These are phyloP conservation scores for Zophobas atratus DNA, from an alignment of 1,140 invertebrate genomes.

Conservation along the genomic window DNA sequence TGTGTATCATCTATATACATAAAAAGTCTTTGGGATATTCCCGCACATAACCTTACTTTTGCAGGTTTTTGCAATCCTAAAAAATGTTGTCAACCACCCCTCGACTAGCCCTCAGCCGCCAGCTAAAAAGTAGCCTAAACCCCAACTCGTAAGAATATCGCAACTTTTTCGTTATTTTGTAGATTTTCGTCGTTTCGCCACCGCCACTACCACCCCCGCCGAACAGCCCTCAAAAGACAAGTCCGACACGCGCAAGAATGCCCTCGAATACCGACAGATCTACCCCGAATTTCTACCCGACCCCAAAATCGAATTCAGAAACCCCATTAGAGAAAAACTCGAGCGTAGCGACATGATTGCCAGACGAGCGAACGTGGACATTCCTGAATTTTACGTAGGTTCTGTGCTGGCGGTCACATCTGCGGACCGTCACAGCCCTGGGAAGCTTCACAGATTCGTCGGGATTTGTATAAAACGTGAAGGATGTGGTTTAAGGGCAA, in stretches of 20 bases:
- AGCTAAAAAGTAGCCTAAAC: not conserved
- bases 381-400: conserved; percentile 98
- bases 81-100: conserved; percentile 4
- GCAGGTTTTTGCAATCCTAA: not conserved
- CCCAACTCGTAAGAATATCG: not conserved
- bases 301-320: conserved; percentile 83
- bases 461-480: conserved; percentile 95
- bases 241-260: conserved; percentile 54
- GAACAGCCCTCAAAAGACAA: not conserved
- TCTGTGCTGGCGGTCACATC: conserved; percentile 94
- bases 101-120: not conserved
- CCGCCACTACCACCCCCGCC: not conserved
- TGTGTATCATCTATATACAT: not conserved
- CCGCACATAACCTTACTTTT: conserved; percentile 1
- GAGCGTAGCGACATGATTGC: conserved; percentile 95
- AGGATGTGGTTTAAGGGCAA: conserved; percentile 84
- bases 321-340: conserved; percentile 88
- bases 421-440: conserved; percentile 88
- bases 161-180: not conserved
- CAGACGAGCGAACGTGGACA: conserved; percentile 85
- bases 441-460: conserved; percentile 92
- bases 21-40: not conserved
- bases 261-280: conserved; percentile 77
- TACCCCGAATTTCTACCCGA: conserved; percentile 97
- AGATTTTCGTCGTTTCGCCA: conserved; percentile 4